Base-by-base conservation (phyloP, 2,888 invertebrate species). In the Dasysyrphus albostriatus region DNA sequence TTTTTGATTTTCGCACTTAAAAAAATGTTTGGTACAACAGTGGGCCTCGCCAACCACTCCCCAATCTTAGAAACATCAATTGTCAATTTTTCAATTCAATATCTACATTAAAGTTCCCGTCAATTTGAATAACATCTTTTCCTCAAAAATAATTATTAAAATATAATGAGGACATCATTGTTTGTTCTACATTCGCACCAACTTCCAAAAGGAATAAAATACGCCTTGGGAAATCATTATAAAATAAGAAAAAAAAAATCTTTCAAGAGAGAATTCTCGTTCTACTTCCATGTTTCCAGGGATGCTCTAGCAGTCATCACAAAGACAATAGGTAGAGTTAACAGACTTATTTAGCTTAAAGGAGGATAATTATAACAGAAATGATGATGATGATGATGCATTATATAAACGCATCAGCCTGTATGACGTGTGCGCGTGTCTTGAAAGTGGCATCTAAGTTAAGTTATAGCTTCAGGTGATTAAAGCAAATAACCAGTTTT, bases 401-500 rank as follows among this genome's bases (percentile, higher is more conserved):
- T 65, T 67, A 67, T 49, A 16, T 19, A 67, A 67, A 67, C 67
- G 67, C 67, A 49, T 67, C 32, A 19, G 19, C 49, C 16, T 19
- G 67, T 49, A 14, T 19, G 65, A 65, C 32, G 16, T 19, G 67
- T 49, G 67, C 49, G 67, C 49, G 67, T 67, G 49, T 67, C 19
- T 67, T 49, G 7, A 49, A 67, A 67, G 49, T 67, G 67, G 19
- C 49, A 67, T 67, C 34, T 29, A 19, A 37, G 34, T 61, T 42
- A 42, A 61, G 24, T 24, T 42, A 39, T 49, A 67, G 67, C 47
- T 67, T 37, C 14, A 67, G 47, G 67, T 67, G 67, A 49, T 67
- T 67, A 49, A 67, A 19, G 49, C 32, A 67, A 67, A 49, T 67
- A 67, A 67, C 67, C 29, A 67, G 67, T 67, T 67, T 19, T 24